Evolutionary conservation across 1,140 invertebrate genomes (phyloP).

Genomic region (Lerema accius): DNA sequence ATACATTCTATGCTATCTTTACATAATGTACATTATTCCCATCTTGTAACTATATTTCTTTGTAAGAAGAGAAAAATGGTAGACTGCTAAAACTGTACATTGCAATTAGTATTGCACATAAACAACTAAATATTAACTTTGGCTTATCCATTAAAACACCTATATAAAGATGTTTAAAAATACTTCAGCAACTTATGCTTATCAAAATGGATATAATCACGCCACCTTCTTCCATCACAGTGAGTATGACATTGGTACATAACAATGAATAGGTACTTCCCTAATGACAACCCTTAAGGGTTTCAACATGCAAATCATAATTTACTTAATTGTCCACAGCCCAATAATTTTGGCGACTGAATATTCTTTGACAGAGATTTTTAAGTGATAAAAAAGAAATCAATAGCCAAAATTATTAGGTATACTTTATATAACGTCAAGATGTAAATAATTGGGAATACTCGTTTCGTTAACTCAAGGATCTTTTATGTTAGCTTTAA

Average conservation of each 20-base stretch:
- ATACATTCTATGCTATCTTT: slow-evolving; percentile 69
- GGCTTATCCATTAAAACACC: slow-evolving; percentile 77
- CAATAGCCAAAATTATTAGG: background rate
- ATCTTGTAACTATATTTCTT: slow-evolving; percentile 53
- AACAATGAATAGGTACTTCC: slow-evolving; percentile 8
- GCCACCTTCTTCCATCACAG: slow-evolving; percentile 54
- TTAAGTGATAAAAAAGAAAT: background rate
- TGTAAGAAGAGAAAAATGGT: slow-evolving; percentile 53
- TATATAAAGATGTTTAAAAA: slow-evolving; percentile 49
- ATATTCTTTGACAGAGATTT: too few species aligned
- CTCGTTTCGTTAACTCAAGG: slow-evolving; percentile 13
- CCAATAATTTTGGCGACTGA: too few species aligned
- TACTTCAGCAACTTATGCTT: slow-evolving; percentile 54
- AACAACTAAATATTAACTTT: slow-evolving; percentile 79
- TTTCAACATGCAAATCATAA: background rate
- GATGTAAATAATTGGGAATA: background rate
- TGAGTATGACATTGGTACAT: slow-evolving; percentile 40
- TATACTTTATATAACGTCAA: background rate
- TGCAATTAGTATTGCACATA: slow-evolving; percentile 80
- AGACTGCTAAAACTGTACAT: slow-evolving; percentile 71
- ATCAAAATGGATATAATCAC: slow-evolving; percentile 47
- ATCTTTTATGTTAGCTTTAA: slow-evolving; percentile 12
- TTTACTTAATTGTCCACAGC: background rate
- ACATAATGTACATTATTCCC: slow-evolving; percentile 70
- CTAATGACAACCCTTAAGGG: background rate